These are phyloP conservation scores for Lytechinus pictus DNA, from an alignment of 35 echinoderm and acorn worm genomes.

Conservation along the genomic window DNA sequence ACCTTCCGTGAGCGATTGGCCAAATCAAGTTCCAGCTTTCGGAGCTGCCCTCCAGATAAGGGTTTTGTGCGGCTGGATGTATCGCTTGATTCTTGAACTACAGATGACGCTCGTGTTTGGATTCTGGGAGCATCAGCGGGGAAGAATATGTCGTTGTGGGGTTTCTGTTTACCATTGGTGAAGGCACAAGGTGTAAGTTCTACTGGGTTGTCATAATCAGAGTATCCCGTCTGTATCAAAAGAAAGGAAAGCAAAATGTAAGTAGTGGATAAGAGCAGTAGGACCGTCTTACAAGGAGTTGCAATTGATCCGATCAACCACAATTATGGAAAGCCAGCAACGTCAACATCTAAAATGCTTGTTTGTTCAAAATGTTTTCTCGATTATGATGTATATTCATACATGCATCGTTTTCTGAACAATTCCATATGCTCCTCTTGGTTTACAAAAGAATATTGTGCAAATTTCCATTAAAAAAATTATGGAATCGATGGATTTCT, in stretches of 20 bases:
- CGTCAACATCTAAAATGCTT: no score
- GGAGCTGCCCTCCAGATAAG: not conserved
- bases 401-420: no score
- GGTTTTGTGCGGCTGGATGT: not conserved
- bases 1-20: constrained; percentile 24
- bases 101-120: not conserved
- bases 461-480: no score
- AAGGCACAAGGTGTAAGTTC: constrained; percentile 12
- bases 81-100: not conserved
- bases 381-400: no score
- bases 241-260: not conserved
- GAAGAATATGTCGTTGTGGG: constrained; percentile 18
- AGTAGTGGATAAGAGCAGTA: no score
- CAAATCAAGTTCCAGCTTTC: constrained; percentile 33
- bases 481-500: no score
- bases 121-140: not conserved
- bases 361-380: no score
- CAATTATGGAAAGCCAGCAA: no score
- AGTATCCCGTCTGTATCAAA: not conserved
- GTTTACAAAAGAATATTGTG: no score
- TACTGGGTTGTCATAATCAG: constrained; percentile 33
- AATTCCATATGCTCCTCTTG: no score
- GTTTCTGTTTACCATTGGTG: not conserved
- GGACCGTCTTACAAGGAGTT: no score
- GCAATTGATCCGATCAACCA: no score